Percentiles rank a stretch among this genome's conserved stretches.
These are phyloP conservation scores for Pseudopleuronectes americanus DNA, from an alignment of 2,797 vertebrate species.

Conservation along the genomic window DNA sequence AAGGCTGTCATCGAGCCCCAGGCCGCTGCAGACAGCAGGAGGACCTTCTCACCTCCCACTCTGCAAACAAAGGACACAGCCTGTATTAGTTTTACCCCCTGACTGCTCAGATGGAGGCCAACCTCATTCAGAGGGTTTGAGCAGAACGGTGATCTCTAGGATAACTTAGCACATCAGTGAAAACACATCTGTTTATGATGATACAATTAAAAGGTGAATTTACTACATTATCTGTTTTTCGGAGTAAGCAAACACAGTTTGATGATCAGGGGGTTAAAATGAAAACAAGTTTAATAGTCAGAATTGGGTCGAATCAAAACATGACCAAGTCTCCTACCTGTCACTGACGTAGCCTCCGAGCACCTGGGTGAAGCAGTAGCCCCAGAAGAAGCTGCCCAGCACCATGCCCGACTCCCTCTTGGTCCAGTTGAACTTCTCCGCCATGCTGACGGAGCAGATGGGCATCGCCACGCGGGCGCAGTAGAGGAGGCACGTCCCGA, in stretches of 20 bases:
- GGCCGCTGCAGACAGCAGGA: conserved; percentile 90
- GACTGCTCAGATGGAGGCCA: background rate
- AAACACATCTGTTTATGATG: background rate
- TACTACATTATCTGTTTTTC: background rate
- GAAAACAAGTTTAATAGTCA: background rate
- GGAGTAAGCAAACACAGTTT: conserved; percentile 34
- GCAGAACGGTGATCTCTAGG: background rate
- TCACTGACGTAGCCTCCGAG: conserved; percentile 95
- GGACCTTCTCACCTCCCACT: conserved; percentile 95
- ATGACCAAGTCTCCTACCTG: conserved; percentile 67
- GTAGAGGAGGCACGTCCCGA: conserved; percentile 95
- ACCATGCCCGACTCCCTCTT: conserved; percentile 93
- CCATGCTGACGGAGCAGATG: conserved; percentile 90
- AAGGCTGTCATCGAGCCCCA: conserved; percentile 93
- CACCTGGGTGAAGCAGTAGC: conserved; percentile 96
- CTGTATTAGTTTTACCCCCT: background rate
- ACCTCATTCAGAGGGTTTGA: background rate
- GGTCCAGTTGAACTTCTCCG: conserved; percentile 91
- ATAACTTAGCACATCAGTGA: background rate
- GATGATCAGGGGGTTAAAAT: background rate
- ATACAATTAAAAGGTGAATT: conserved; percentile 1
- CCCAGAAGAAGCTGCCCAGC: conserved; percentile 99
- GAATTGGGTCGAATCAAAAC: background rate
- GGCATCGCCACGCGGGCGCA: conserved; percentile 92
- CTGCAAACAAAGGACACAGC: conserved; percentile 70